phyloP scores from a whole-genome alignment of 2,888 invertebrate genomes.

The Lypha dubia region DNA sequence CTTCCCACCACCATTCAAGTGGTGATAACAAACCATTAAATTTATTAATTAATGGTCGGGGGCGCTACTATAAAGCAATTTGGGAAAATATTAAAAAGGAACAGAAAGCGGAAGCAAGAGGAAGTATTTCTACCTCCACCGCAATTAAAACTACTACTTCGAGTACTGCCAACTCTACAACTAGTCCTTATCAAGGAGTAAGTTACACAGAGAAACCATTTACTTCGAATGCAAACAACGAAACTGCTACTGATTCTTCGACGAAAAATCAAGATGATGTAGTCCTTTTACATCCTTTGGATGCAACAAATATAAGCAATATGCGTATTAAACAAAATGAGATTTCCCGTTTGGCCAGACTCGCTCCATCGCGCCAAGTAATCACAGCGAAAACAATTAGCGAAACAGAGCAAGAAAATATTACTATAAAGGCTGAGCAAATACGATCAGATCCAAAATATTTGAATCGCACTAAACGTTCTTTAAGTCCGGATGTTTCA shows the following conservation, averaged over 20 bases:
- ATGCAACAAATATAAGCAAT: conserved; percentile 23
- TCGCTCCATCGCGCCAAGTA: conserved; percentile 4
- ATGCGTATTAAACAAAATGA: conserved; percentile 68
- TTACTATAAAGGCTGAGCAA: neutral
- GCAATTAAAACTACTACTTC: neutral
- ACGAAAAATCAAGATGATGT: conserved; percentile 32
- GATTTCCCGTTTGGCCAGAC: conserved; percentile 62
- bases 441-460: neutral
- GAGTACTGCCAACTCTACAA: neutral
- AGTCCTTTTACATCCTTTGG: conserved; percentile 47
- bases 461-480: conserved; percentile 43
- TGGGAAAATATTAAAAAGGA: conserved; percentile 75
- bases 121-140: neutral
- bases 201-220: neutral
- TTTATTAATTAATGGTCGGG: conserved; percentile 92
- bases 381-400: neutral
- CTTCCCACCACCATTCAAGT: conserved; percentile 92
- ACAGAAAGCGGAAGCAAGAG: neutral
- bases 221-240: neutral
- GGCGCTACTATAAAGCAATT: conserved; percentile 84
- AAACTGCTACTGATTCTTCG: neutral
- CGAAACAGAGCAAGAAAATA: neutral
- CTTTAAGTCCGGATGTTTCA: conserved; percentile 64
- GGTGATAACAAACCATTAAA: conserved; percentile 93
- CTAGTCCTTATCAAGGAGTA: neutral